Evolutionary conservation across 37 sponge, comb jelly and placozoan genomes (phyloP).

Genomic region (Halichondria panicea): DNA sequence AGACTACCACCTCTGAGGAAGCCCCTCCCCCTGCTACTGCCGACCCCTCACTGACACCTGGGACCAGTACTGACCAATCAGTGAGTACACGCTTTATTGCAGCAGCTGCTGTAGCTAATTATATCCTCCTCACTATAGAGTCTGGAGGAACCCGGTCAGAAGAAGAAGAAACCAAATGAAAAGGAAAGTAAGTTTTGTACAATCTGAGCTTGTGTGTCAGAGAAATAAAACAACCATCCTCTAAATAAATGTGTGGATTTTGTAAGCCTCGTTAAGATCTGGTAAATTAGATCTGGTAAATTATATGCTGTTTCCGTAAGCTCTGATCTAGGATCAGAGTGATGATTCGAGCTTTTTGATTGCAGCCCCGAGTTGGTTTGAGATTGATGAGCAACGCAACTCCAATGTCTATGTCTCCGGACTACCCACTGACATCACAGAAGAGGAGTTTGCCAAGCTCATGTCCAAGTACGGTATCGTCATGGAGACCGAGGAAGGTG

Average conservation of each 20-base stretch:
- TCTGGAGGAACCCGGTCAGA: not conserved
- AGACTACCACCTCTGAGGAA: not conserved
- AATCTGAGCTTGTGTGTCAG: not conserved
- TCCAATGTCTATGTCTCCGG: constrained; percentile 91
- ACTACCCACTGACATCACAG: constrained; percentile 76
- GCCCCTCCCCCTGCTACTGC: not conserved
- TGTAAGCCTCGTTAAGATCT: not conserved
- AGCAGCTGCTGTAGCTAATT: not conserved
- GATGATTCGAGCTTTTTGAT: not conserved
- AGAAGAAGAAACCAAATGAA: constrained; percentile 17
- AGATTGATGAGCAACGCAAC: constrained; percentile 83
- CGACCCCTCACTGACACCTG: not conserved
- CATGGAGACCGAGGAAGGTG: constrained; percentile 81
- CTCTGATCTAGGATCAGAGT: not conserved
- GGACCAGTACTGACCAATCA: too few species aligned
- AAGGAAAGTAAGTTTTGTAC: not conserved
- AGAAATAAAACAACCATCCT: not conserved
- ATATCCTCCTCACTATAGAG: too few species aligned
- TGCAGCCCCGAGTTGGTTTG: constrained; percentile 82
- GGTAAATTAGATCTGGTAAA: too few species aligned
- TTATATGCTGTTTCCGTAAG: not conserved
- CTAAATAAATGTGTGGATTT: not conserved
- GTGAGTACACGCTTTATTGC: not conserved
- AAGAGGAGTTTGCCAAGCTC: constrained; percentile 80
- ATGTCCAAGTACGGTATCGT: constrained; percentile 94